These are phyloP conservation scores for Gadus macrocephalus DNA, from an alignment of 2,113 vertebrate species.

Conservation along the genomic window DNA sequence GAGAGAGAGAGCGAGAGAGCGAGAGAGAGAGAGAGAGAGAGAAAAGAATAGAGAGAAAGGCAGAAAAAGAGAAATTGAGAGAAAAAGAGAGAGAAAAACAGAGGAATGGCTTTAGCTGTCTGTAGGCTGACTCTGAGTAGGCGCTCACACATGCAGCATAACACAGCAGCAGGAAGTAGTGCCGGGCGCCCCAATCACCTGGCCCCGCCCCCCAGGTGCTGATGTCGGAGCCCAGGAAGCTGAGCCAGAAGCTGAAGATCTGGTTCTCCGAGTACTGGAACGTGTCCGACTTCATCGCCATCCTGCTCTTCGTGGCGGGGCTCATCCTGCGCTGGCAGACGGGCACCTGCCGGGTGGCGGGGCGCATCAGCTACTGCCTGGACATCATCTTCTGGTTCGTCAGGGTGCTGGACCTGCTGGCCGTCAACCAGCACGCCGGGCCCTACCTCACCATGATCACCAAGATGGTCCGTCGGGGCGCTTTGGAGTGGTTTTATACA, in stretches of 20 bases:
- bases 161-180: too few species aligned
- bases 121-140: too few species aligned
- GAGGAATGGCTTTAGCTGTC: too few species aligned
- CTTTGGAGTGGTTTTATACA: neutral
- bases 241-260: constrained; percentile 88
- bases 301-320: constrained; percentile 83
- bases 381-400: constrained; percentile 98
- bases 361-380: constrained; percentile 86
- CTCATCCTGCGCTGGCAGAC: constrained; percentile 78
- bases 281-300: constrained; percentile 84
- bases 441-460: constrained; percentile 97
- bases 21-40: too few species aligned
- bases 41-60: too few species aligned
- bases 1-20: too few species aligned
- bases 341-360: constrained; percentile 69
- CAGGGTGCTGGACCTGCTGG: constrained; percentile 88
- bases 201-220: constrained; percentile 70
- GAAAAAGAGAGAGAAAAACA: neutral
- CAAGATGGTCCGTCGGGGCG: constrained; percentile 84
- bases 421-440: constrained; percentile 92
- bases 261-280: constrained; percentile 98
- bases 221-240: constrained; percentile 88
- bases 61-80: neutral
- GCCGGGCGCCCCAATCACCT: neutral
- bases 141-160: too few species aligned